Evolutionary conservation across 2,888 invertebrate genomes (phyloP), one percentile per base, ranked within the genome.

Genomic region (Netelia inedita): DNA sequence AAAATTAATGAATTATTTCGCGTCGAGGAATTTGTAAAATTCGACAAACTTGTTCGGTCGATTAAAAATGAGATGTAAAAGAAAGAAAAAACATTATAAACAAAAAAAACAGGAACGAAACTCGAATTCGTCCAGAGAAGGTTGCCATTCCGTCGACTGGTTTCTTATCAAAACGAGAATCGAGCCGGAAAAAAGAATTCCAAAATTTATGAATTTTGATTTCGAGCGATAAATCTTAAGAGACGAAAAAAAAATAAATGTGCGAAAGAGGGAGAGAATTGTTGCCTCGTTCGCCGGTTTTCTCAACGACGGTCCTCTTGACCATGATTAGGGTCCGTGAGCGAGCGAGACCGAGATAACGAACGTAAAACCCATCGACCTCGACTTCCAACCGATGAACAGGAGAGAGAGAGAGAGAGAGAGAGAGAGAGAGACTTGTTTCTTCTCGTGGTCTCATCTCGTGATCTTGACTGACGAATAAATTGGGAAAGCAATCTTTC

Each of bases 401-500:
- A 0, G 10, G 11, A 46, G 46, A 11, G 10, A 2, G 28, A 28
- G 28, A 28, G 28, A 28, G 5, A 28, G 28, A 28, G 28, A 28
- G 28, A 28, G 28, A 28, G 28, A 28, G 28, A 28, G 28, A 28
- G 28, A 28, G 28, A 28, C 28, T 3, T 6, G 28, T 46, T 46
- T 46, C 10, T 46, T 46, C 46, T 74, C 57, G 46, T n/a, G 28
- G 41, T 10, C 14, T 71, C 16, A n/a, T 76, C 69, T 46, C 84
- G 78, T 69, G 72, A 85, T 87, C 83, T 86, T 82, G 83, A 84
- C 73, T 68, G 84, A 87, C 75, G 68, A 83, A 82, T 57, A 83
- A 86, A 85, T 83, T 76, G 83, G 78, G 75, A 75, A 71, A 72
- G 78, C 79, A 87, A 88, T 88, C 83, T 87, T 83, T 80, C 63